Evolutionary conservation across 1,140 invertebrate species (phyloP), one percentile per base, ranked within the genome.

Genomic region (Panagrolaimus sp.): DNA sequence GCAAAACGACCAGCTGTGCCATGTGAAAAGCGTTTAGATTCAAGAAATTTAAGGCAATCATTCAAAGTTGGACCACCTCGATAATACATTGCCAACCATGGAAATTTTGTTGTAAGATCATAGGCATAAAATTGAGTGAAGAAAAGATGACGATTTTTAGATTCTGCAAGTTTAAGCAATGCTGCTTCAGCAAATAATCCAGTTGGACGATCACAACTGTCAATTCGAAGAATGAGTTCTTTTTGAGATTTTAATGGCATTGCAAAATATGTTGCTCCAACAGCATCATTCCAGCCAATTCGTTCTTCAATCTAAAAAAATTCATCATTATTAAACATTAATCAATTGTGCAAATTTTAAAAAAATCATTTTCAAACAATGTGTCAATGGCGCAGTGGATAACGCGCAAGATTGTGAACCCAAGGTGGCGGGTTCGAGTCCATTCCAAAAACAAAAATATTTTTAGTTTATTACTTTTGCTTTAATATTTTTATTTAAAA

Each of bases 241-340:
- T 44, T 43, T 26, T 12, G 28, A 15, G 63, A 15, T 15, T 15
- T 65, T 14, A 44, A 24, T 26, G 63, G 63, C n/a, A 43, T 12
- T 5, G 44, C 63, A 43, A 44, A 65, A 14, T 65, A 65, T 5
- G 63, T 17, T 28, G 63, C 63, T 8, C 63, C 63, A n/a, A 65
- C 38, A 24, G 38, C 8, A 9, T 65, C 44, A 21, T 65, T 28
- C 38, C 38, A 65, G 0, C 63, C 63, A 9, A 65, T 43, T 5
- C 63, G 63, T 10, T 65, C 63, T 43, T 65, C 38, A 45, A 65
- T 65, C 28, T 65, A 21, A n/a, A 64, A 64, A 12, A 32, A 10
- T 15, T 44, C 7, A 38, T 38, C 7, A n/a, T n/a, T n/a, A n/a
- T n/a, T n/a, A n/a, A n/a, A n/a, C n/a, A n/a, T n/a, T n/a, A n/a